A percentile compares a stretch with the other conserved stretches of the same genome.
phyloP scores from a whole-genome alignment of 2,888 invertebrate genomes.

The Phyllotreta cruciferae region DNA sequence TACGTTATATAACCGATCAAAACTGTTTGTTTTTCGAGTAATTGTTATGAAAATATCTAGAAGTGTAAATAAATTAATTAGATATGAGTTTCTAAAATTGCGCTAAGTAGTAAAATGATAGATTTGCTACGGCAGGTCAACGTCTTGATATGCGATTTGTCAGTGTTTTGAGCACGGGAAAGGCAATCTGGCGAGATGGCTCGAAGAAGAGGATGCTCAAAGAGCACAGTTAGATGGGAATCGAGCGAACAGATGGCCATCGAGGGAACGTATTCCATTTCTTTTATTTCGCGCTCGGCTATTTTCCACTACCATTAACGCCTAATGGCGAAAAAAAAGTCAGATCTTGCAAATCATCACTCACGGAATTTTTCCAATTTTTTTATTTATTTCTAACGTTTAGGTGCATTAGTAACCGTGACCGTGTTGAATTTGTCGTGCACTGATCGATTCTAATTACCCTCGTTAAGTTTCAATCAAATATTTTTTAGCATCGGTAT shows the following conservation, averaged over 20 bases:
- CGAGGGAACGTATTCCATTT: slow-evolving; percentile 22
- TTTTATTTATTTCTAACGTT: slow-evolving; percentile 8
- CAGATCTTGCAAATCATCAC: slow-evolving; percentile 22
- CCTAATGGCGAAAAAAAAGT: slow-evolving; percentile 20
- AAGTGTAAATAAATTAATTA: no score
- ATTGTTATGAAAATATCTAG: no score
- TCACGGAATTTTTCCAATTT: slow-evolving; percentile 9
- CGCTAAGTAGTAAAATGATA: background rate
- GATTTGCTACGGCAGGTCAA: slow-evolving; percentile 13
- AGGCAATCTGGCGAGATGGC: slow-evolving; percentile 22
- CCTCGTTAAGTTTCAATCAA: background rate
- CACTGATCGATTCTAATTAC: slow-evolving; percentile 11
- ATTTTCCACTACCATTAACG: slow-evolving; percentile 28
- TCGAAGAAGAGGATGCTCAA: slow-evolving; percentile 35
- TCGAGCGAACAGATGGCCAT: slow-evolving; percentile 40
- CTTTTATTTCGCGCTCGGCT: slow-evolving; percentile 15
- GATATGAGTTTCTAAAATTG: no score
- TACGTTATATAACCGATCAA: no score
- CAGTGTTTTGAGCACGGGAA: slow-evolving; percentile 12
- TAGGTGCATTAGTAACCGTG: slow-evolving; percentile 18
- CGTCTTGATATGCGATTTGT: slow-evolving; percentile 19
- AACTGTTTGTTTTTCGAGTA: no score
- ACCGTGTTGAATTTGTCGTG: slow-evolving; percentile 28
- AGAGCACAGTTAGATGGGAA: slow-evolving; percentile 44
- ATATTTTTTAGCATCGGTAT: no score